phyloP scores from a whole-genome alignment of 2,113 vertebrate genomes.

The Pollachius pollachius region DNA sequence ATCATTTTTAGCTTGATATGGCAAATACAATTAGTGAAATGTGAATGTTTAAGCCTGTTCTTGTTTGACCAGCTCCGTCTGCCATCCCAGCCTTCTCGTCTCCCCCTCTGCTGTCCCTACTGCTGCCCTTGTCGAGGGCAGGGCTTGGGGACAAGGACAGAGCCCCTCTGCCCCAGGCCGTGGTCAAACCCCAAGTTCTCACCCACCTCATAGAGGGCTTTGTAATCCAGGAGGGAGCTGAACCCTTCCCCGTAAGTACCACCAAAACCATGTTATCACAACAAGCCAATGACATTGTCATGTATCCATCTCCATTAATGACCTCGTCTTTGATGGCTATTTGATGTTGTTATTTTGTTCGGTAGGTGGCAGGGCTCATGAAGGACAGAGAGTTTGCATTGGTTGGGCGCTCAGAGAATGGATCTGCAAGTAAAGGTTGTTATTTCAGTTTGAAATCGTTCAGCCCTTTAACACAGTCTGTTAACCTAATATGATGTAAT shows the following conservation, averaged over 20 bases:
- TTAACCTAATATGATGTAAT: not conserved
- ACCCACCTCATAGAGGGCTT: constrained; percentile 98
- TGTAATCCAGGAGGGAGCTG: constrained; percentile 97
- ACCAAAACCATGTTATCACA: too few species aligned
- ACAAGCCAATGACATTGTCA: not conserved
- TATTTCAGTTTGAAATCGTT: not conserved
- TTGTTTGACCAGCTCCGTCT: constrained; percentile 41
- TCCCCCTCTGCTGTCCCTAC: constrained; percentile 70
- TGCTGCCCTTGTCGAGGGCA: constrained; percentile 65
- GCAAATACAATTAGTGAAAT: not conserved
- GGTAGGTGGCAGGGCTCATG: constrained; percentile 73
- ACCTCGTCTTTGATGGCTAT: not conserved
- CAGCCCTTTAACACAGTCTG: not conserved
- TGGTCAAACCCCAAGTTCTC: constrained; percentile 98
- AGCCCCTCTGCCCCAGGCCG: constrained; percentile 89
- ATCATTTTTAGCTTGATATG: not conserved
- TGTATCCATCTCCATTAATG: not conserved
- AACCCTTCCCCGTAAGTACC: constrained; percentile 91
- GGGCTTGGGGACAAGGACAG: constrained; percentile 72
- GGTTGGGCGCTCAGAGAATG: constrained; percentile 60
- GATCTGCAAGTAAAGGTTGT: constrained; percentile 62
- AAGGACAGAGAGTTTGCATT: constrained; percentile 74
- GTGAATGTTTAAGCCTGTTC: constrained; percentile 1
- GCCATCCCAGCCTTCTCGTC: constrained; percentile 56
- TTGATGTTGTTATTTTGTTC: constrained; percentile 19